A percentile compares a stretch with the other conserved stretches of the same genome.
phyloP scores from a whole-genome alignment of 2,888 invertebrate genomes.

The Physocephala rufipes region DNA sequence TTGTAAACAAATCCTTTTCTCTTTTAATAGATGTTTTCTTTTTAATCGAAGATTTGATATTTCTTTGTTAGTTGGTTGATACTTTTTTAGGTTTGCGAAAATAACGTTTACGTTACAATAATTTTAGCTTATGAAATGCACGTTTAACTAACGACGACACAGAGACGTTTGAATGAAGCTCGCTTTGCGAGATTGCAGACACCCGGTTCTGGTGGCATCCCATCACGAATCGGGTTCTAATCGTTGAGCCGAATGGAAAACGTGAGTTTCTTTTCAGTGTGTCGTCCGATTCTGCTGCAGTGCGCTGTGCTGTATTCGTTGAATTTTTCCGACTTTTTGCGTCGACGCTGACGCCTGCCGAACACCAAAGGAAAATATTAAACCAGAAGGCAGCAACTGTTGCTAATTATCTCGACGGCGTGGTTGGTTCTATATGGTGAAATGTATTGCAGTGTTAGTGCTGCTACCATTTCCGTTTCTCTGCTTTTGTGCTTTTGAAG shows the following conservation, averaged over 20 bases:
- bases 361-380: neutral
- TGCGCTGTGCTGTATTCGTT: neutral
- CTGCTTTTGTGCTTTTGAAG: no score
- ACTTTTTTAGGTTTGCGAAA: neutral
- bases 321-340: neutral
- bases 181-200: neutral
- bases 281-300: neutral
- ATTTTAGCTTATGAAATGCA: constrained; percentile 12
- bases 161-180: constrained; percentile 22
- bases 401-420: constrained; percentile 31
- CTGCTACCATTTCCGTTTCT: neutral
- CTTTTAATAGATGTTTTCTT: no score
- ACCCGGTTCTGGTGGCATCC: constrained; percentile 13
- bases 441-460: neutral
- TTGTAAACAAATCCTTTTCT: no score
- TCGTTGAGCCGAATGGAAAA: constrained; percentile 31
- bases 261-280: constrained; percentile 26
- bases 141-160: constrained; percentile 10
- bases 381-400: neutral
- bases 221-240: constrained; percentile 25
- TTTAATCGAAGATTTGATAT: neutral
- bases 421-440: constrained; percentile 12
- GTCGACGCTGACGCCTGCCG: neutral
- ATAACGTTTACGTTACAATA: neutral
- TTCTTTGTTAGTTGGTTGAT: no score